These are phyloP conservation scores for Oryctolagus cuniculus DNA, from an alignment of 2,113 vertebrate genomes.

Conservation along the genomic window DNA sequence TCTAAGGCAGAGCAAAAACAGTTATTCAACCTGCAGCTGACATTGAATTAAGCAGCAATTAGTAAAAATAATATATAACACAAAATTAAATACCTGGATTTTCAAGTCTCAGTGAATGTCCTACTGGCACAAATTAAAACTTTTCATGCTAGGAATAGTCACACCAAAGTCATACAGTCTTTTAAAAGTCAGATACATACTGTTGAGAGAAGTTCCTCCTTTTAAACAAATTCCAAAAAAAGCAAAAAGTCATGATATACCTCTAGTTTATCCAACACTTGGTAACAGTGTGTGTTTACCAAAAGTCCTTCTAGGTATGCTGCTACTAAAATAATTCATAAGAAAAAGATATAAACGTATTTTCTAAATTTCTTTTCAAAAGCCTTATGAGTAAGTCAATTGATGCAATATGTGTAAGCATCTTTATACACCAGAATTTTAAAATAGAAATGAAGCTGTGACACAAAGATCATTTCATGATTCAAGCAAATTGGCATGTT, in stretches of 20 bases:
- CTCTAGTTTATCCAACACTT: background rate
- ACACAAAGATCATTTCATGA: slow-evolving; percentile 30
- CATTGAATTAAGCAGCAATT: slow-evolving; percentile 45
- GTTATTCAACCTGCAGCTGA: background rate
- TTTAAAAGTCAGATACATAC: slow-evolving; percentile 6
- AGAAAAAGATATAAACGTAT: background rate
- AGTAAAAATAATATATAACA: slow-evolving; percentile 36
- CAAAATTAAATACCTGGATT: slow-evolving; percentile 47
- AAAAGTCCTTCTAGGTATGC: background rate
- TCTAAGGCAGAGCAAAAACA: background rate
- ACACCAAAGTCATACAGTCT: background rate
- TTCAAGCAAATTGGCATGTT: slow-evolving; percentile 29
- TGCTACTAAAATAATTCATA: slow-evolving; percentile 13
- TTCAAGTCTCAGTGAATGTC: slow-evolving; percentile 47
- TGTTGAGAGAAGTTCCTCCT: background rate
- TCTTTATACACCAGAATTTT: background rate
- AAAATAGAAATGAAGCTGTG: slow-evolving; percentile 11
- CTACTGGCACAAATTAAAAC: slow-evolving; percentile 33
- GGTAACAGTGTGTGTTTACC: background rate
- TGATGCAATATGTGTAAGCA: slow-evolving; percentile 22
- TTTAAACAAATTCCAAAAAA: slow-evolving; percentile 51
- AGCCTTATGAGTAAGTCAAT: background rate
- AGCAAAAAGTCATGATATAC: background rate
- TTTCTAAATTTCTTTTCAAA: slow-evolving; percentile 58
- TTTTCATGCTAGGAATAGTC: background rate